Evolutionary conservation across 2,888 invertebrate genomes (phyloP).

Genomic region (Melikaiella ostensackeni): DNA sequence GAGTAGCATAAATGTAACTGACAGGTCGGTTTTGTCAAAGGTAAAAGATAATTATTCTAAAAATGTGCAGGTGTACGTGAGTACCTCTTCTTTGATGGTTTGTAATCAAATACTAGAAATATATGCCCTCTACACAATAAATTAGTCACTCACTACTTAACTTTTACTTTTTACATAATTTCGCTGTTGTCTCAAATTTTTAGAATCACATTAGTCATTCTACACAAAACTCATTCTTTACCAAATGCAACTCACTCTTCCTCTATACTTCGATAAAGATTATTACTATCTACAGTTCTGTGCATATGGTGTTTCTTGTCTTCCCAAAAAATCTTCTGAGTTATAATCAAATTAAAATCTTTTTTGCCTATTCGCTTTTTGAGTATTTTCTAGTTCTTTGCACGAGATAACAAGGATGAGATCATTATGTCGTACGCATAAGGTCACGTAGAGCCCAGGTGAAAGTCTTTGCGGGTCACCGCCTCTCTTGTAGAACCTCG

Average conservation of each 20-base stretch:
- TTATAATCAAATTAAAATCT: neutral
- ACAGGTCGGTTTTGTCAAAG: no score
- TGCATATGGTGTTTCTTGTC: neutral
- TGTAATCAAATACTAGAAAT: no score
- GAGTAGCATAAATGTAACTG: no score
- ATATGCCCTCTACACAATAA: no score
- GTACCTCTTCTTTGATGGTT: no score
- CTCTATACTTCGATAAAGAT: neutral
- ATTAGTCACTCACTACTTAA: no score
- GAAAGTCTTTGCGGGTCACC: slow-evolving; percentile 68
- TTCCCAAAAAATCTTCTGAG: neutral
- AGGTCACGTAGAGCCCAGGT: slow-evolving; percentile 67
- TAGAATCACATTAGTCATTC: no score
- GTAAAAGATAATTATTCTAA: no score
- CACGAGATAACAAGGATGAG: neutral
- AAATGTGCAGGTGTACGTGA: no score
- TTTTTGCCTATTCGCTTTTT: neutral
- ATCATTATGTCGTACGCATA: slow-evolving; percentile 58
- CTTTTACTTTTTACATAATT: no score
- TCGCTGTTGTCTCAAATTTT: no score
- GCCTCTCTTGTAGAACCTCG: slow-evolving; percentile 48
- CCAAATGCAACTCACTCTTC: neutral
- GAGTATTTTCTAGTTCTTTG: neutral
- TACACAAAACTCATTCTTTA: neutral
- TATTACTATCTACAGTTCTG: neutral